Base-by-base conservation (phyloP, 1,140 invertebrate genomes). In the Euura saliciscinereae region DNA sequence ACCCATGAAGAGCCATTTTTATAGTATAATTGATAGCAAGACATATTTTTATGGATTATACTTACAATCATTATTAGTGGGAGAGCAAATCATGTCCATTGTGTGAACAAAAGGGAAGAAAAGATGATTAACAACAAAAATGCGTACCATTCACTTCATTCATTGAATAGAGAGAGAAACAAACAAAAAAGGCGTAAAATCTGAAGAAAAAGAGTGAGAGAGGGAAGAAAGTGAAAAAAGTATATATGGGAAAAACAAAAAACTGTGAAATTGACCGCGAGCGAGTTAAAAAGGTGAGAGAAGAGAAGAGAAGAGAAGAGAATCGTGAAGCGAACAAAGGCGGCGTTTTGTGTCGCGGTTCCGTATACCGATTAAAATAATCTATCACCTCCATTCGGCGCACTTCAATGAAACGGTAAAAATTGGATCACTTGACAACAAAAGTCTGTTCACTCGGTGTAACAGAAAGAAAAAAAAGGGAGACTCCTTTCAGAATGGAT, bases 331-430 rank as follows among this genome's bases (percentile, higher is more conserved):
- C 45, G 74, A 78, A 84, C 80, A 84, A 83, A 80, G 77, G 77
- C 51, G 51, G 51, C 72, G 70, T 78, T 71, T 81, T 84, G 82
- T 84, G 81, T 84, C 79, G 79, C 76, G 73, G 76, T 73, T 76
- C 76, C 75, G 28, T 28, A 11, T 75, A 66, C 74, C 77, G 78
- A 78, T 78, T 81, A 75, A 83, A 83, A 84, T 80, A 84, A 82
- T 81, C 80, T 82, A 81, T 82, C 77, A 74, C 75, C 68, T 3
- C 28, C 28, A 28, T 59, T 13, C 68, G 74, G 77, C 71, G 65
- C 66, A 66, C 75, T 78, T 81, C 75, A 78, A 79, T 78, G 67
- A 59, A 28, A 64, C 74, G 44, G 70, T 73, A 66, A 69, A 70
- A 44, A 72, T 68, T 65, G 43, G 44, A 42, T 65, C 59, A 44